Evolutionary conservation across 1,140 invertebrate species (phyloP).

Genomic region (Ephestia elutella): DNA sequence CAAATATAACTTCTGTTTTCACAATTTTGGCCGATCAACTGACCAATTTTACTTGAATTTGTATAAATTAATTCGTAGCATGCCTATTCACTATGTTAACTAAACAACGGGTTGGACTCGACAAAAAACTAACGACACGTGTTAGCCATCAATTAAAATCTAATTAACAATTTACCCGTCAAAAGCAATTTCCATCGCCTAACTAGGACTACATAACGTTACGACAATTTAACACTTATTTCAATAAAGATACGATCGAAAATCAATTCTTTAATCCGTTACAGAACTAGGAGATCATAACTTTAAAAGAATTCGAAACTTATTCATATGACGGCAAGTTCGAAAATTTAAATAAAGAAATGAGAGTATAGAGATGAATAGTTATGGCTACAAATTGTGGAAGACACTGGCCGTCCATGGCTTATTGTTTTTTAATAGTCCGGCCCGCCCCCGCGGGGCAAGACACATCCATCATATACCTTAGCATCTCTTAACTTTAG

Average conservation of each 20-base stretch:
- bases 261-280: not conserved
- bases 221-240: not conserved
- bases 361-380: slow-evolving; percentile 51
- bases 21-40: too few relatives aligned
- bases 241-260: not conserved
- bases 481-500: slow-evolving; percentile 40
- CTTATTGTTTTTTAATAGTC: slow-evolving; percentile 69
- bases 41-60: too few relatives aligned
- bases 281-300: not conserved
- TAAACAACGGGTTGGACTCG: not conserved
- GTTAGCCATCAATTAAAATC: slow-evolving; percentile 48
- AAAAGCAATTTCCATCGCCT: slow-evolving; percentile 29
- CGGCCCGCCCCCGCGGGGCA: slow-evolving; percentile 41
- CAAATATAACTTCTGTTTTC: too few relatives aligned
- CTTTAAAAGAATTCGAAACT: slow-evolving; percentile 7
- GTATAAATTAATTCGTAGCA: too few relatives aligned
- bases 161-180: slow-evolving; percentile 47
- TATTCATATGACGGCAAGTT: slow-evolving; percentile 4
- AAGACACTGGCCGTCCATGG: slow-evolving; percentile 47
- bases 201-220: slow-evolving; percentile 18
- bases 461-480: slow-evolving; percentile 52
- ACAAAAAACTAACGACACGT: slow-evolving; percentile 29
- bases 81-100: not conserved
- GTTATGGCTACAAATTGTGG: slow-evolving; percentile 51
- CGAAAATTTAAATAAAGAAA: slow-evolving; percentile 2